phyloP scores from a whole-genome alignment of 2,113 vertebrate genomes.

The Pogona vitticeps region DNA sequence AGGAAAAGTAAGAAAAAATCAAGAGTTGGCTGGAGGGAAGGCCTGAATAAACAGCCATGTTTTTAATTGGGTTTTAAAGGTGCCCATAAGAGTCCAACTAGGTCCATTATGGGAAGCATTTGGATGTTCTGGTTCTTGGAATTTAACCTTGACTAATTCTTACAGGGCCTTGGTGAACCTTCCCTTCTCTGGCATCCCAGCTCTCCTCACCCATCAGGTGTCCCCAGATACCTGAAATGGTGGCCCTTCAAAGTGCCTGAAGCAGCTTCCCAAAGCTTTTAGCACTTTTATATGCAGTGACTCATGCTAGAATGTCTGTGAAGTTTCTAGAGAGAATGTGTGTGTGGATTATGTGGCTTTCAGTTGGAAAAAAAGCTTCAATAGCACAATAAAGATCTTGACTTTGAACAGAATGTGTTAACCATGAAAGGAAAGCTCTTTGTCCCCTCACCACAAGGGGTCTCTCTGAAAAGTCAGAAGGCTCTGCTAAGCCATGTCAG shows the following conservation, averaged over 20 bases:
- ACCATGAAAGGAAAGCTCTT: background rate
- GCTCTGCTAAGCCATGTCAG: background rate
- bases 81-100: background rate
- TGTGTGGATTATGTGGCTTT: background rate
- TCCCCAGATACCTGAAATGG: background rate
- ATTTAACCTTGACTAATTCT: constrained; percentile 8
- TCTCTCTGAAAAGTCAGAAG: background rate
- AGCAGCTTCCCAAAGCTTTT: background rate
- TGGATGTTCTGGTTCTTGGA: background rate
- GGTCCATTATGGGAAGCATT: background rate
- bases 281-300: constrained; percentile 13
- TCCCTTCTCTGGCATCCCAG: background rate
- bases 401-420: background rate
- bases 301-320: background rate
- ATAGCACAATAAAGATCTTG: background rate
- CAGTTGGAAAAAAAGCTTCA: too few species aligned
- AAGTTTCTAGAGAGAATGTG: background rate
- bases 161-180: background rate
- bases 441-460: background rate
- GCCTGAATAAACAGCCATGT: too few species aligned
- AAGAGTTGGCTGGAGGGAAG: too few species aligned
- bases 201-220: background rate
- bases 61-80: too few species aligned
- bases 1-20: too few species aligned
- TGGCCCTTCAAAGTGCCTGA: background rate